Base-by-base conservation (phyloP, 2,113 vertebrate species). In the Mohoua ochrocephala region DNA sequence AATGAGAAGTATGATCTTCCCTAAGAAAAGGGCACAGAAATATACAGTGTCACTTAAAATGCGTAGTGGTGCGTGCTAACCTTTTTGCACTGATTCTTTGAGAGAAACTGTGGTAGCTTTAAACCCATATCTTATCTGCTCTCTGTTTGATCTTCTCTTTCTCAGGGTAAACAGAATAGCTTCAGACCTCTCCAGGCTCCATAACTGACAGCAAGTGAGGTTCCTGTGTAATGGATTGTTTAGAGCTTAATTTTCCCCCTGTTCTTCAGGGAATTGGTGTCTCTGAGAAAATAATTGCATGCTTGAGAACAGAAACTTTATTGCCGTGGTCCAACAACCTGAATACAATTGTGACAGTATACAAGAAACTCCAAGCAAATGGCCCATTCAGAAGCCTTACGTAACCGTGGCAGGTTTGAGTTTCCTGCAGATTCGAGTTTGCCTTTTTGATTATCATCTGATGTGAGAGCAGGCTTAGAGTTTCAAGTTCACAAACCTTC, bases 401-500 rank as follows among this genome's bases (percentile, higher is more conserved):
- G 64, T 98, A 98, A 98, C 97, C 12, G 4, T 71, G 50, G 94
- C 86, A 77, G 98, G 97, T 95, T 98, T 98, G 96, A 96, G 88
- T 98, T 98, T 98, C 98, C 97, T 97, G 79, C 80, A 97, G 93
- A 96, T 98, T 94, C 95, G 95, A 97, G 95, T 97, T 97, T 97
- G 97, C 97, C 93, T 97, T 92, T 96, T 96, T 97, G 97, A 97
- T 97, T 98, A 98, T 98, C 97, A 92, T 93, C 96, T 67, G 73
- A 98, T 98, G 97, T 97, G 97, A 97, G 97, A 97, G 86, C 91
- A 91, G 85, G 97, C 95, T 75, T 98, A 97, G 97, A 80, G 78
- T 98, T 98, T 98, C 98, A 98, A 80, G 91, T 95, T 97, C 83
- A 93, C 98, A 98, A 86, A 77, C 45, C 97, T n/a, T n/a, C n/a